Conservation (phyloP, 2,113 vertebrate species). For the Danionella cerebrum region DNA sequence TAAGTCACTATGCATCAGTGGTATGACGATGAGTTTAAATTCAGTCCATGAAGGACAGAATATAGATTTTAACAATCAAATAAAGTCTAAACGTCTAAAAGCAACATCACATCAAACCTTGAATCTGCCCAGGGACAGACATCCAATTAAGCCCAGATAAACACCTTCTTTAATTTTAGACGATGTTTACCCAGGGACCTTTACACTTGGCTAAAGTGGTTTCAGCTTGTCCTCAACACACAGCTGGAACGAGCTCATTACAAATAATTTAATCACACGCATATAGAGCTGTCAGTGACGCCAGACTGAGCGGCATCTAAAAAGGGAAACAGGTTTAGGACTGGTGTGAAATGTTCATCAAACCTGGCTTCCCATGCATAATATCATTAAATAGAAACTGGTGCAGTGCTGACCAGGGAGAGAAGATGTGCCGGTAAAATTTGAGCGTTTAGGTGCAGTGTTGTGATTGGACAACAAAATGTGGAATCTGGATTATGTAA, state of each 20-base stretch:
- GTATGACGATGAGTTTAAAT: conserved; percentile 2
- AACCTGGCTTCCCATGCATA: conserved; percentile 1
- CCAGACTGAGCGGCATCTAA: neutral
- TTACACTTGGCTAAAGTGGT: conserved; percentile 37
- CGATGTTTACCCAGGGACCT: conserved; percentile 42
- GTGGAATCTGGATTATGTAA: too few relatives aligned
- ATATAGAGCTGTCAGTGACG: neutral
- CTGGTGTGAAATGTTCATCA: neutral
- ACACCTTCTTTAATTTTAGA: conserved; percentile 52
- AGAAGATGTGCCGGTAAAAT: too few relatives aligned
- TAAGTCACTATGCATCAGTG: neutral
- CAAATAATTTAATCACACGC: conserved; percentile 28
- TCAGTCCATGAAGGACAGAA: neutral
- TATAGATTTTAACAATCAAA: conserved; percentile 15
- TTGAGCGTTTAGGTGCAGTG: too few relatives aligned
- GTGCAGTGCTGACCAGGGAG: neutral
- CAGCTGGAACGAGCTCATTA: neutral
- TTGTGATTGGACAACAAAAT: too few relatives aligned
- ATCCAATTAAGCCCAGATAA: conserved; percentile 37
- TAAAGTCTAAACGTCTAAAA: conserved; percentile 28
- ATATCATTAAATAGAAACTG: neutral
- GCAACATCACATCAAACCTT: neutral
- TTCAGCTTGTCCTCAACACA: conserved; percentile 30
- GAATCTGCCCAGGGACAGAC: conserved; percentile 12
- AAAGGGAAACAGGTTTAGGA: neutral